Conservation (phyloP, 2,113 vertebrate genomes). For the Xenopus borealis region DNA sequence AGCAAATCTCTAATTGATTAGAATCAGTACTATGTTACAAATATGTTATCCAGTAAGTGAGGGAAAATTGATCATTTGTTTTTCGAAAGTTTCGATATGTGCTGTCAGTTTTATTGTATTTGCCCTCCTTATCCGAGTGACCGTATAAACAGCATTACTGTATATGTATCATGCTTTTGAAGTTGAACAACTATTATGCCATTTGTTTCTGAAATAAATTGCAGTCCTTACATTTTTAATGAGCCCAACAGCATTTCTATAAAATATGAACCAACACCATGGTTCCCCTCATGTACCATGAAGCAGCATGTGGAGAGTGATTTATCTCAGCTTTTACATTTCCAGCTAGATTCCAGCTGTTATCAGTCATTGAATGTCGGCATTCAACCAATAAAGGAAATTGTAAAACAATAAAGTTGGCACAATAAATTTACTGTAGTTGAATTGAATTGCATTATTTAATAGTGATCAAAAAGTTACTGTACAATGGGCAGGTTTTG, state of each 20-base stretch:
- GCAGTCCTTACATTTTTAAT: conserved; percentile 38
- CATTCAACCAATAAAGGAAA: conserved; percentile 17
- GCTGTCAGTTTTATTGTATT: too few relatives aligned
- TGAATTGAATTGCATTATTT: conserved; percentile 15
- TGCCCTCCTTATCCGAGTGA: conserved; percentile 9
- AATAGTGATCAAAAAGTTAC: conserved; percentile 1
- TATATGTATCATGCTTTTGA: conserved; percentile 12
- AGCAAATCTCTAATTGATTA: too few relatives aligned
- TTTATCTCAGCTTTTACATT: conserved; percentile 17
- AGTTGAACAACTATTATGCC: conserved; percentile 26
- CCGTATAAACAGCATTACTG: background rate
- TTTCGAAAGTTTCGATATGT: too few relatives aligned
- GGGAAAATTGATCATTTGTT: too few relatives aligned
- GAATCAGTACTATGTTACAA: too few relatives aligned
- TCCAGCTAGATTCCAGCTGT: conserved; percentile 7
- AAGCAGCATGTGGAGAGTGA: conserved; percentile 29
- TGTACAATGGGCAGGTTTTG: too few relatives aligned
- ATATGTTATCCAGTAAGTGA: too few relatives aligned
- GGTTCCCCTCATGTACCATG: conserved; percentile 1
- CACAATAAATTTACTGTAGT: conserved; percentile 11
- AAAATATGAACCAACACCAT: conserved; percentile 34
- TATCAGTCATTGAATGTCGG: conserved; percentile 30
- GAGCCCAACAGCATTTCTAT: conserved; percentile 27
- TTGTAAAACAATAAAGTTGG: conserved; percentile 28
- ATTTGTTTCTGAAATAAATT: conserved; percentile 38